Evolutionary conservation across 2,888 invertebrate species (phyloP).

Genomic region (Eretmocerus hayati): DNA sequence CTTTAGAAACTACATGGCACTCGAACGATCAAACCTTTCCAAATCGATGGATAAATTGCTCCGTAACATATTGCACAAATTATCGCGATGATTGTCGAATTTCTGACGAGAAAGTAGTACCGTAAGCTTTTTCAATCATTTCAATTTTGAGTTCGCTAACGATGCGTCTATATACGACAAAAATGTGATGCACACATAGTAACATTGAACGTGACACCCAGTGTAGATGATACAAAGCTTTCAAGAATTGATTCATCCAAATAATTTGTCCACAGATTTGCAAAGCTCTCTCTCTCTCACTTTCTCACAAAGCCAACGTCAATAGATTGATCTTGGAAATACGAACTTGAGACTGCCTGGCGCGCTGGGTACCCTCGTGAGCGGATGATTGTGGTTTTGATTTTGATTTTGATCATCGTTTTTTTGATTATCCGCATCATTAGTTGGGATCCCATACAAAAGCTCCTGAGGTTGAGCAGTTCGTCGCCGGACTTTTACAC

Average conservation of each 20-base stretch:
- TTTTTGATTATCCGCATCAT: conserved; percentile 34
- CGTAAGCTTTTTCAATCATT: too few relatives aligned
- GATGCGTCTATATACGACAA: too few relatives aligned
- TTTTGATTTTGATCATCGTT: conserved; percentile 41
- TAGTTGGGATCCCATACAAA: conserved; percentile 52
- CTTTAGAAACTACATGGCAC: too few relatives aligned
- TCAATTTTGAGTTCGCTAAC: too few relatives aligned
- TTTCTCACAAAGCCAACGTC: too few relatives aligned
- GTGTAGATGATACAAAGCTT: not conserved
- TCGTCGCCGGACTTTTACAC: conserved; percentile 56
- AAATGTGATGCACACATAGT: too few relatives aligned
- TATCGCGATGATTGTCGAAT: too few relatives aligned
- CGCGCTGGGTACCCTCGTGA: conserved; percentile 64
- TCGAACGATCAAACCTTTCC: conserved; percentile 6
- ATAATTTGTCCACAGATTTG: conserved; percentile 17
- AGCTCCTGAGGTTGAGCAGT: conserved; percentile 65
- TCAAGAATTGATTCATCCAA: not conserved
- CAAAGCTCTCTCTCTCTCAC: too few relatives aligned
- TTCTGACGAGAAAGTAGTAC: too few relatives aligned
- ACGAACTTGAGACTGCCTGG: conserved; percentile 69
- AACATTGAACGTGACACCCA: not conserved
- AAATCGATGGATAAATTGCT: conserved; percentile 3
- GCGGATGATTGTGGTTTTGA: conserved; percentile 45
- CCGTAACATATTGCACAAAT: too few relatives aligned
- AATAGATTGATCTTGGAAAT: too few relatives aligned